Evolutionary conservation across 2,113 vertebrate species (phyloP), one percentile per base, ranked within the genome.

Genomic region (Anoura caudifer): DNA sequence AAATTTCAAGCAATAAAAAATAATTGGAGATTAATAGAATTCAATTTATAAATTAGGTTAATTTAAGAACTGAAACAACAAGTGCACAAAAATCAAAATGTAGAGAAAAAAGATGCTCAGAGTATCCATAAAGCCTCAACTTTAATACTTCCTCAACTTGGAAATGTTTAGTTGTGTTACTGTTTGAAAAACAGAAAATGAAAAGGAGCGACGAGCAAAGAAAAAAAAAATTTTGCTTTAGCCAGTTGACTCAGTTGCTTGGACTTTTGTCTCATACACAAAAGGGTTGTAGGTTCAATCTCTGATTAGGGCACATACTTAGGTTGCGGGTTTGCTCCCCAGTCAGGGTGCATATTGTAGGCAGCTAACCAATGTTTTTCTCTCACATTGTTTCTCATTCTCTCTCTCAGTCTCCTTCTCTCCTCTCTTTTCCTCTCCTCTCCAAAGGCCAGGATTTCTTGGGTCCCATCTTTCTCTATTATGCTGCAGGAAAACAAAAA

Each of bases 1-100:
- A 95, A 97, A 97, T 98, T 97, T 97, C 94, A 97, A 45, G 96
- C 96, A 97, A 96, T 89, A 94, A 91, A 97, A 98, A 96, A 95
- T 95, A 97, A 95, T 87, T 95, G 87, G 81, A 81, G 67, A 83
- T 63, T 82, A 93, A 90, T 73, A 93, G 75, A 77, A 22, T 84
- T 96, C 70, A 63, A 84, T 90, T 94, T 96, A 90, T 91, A 96
- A 97, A 97, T 80, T 95, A 96, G 97, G 96, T 97, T 98, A 96
- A 95, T 85, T 90, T 96, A 92, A 94, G 43, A 97, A 92, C 72
- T 15, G 0, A 90, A 54, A 97, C 70, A 97, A 97, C 69, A 96
- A 97, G 73, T 28, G 36, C 24, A 8, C 2, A 82, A 65, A 61
- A 89, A 50, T 67, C 12, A 81, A 96, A 96, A 87, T 87, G 63